These are phyloP conservation scores for Pimpla rufipes DNA, from an alignment of 2,888 invertebrate species.

Conservation along the genomic window DNA sequence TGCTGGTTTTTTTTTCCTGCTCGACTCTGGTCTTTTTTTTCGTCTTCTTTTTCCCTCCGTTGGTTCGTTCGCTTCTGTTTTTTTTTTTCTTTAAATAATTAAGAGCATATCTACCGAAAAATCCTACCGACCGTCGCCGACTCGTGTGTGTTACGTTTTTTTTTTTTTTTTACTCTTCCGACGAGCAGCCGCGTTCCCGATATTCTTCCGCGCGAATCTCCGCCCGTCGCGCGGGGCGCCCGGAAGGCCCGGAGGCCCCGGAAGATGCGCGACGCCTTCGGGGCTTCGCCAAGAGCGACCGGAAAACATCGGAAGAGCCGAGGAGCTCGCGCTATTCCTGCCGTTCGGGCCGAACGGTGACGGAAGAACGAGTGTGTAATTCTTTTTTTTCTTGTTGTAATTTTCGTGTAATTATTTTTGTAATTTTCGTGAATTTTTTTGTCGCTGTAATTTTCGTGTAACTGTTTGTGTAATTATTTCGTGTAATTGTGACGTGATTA, in stretches of 20 bases:
- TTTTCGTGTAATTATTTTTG: conserved; percentile 17
- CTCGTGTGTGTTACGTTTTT: not conserved
- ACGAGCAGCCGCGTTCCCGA: not conserved
- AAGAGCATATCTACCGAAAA: not conserved
- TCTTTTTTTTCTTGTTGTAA: too few relatives aligned
- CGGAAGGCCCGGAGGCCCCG: too few relatives aligned
- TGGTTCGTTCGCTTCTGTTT: too few relatives aligned
- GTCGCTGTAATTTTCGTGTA: not conserved
- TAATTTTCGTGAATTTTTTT: not conserved
- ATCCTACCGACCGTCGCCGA: not conserved
- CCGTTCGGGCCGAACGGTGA: conserved; percentile 59
- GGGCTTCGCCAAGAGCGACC: conserved; percentile 52
- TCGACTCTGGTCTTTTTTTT: not conserved
- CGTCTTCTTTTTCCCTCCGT: not conserved
- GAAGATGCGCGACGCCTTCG: conserved; percentile 12
- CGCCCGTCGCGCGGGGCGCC: conserved; percentile 56
- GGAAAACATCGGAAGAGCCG: conserved; percentile 72
- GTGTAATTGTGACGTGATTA: conserved; percentile 2
- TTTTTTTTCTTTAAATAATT: not conserved
- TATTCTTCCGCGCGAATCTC: conserved; percentile 12
- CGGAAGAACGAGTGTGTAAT: conserved; percentile 60
- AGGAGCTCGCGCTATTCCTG: conserved; percentile 68
- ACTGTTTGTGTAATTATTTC: too few relatives aligned
- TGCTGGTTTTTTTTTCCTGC: too few relatives aligned
- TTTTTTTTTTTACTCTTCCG: not conserved